Percentiles rank a stretch among this genome's conserved stretches.
Conservation (phyloP, 1,140 invertebrate genomes). For the Lamellibrachia luymesi region DNA sequence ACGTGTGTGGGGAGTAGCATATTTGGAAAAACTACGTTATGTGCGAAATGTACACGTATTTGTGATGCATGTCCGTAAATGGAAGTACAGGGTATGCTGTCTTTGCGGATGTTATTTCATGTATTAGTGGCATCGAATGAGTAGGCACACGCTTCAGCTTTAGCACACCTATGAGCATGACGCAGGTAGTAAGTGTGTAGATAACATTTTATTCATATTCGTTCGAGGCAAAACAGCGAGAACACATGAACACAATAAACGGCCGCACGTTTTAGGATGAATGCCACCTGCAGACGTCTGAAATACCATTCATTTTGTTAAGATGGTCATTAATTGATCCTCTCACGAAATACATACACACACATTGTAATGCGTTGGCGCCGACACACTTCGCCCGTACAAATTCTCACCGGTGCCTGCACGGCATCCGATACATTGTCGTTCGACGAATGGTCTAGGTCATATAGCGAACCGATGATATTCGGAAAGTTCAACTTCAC, state of each 20-base stretch:
- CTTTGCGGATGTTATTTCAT: background rate
- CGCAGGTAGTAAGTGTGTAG: background rate
- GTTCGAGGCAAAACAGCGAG: background rate
- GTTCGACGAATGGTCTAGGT: too few relatives aligned
- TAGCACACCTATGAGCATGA: background rate
- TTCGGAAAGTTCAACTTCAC: too few relatives aligned
- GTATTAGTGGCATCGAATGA: background rate
- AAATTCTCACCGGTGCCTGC: background rate
- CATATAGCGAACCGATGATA: background rate
- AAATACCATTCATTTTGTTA: background rate
- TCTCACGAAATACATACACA: background rate
- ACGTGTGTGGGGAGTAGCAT: background rate
- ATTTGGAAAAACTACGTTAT: background rate
- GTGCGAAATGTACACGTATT: background rate
- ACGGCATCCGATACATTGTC: background rate
- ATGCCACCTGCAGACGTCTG: background rate
- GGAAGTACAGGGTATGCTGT: background rate
- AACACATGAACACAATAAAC: background rate
- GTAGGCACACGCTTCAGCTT: background rate
- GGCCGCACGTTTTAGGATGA: background rate
- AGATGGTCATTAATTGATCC: background rate
- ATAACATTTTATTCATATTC: background rate
- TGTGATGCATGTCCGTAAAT: background rate
- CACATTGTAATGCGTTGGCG: background rate
- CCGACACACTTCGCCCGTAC: background rate